A percentile compares a stretch with the other conserved stretches of the same genome.
Evolutionary conservation across 2,797 vertebrate genomes (phyloP).

Genomic region (Hippoglossus hippoglossus): DNA sequence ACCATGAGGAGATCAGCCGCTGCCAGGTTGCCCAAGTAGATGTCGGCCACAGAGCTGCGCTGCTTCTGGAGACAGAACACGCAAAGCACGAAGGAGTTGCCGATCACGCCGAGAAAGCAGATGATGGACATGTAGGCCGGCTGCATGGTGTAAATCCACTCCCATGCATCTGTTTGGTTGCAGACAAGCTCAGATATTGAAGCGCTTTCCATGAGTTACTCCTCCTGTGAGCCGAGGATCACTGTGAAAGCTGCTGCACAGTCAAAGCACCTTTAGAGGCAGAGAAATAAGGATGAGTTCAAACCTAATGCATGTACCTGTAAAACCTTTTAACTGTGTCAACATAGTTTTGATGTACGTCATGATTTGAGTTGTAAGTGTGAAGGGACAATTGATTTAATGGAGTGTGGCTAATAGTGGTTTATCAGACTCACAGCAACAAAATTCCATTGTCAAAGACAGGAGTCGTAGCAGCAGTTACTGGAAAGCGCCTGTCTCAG

Average conservation of each 20-base stretch:
- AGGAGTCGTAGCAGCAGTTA: slow-evolving; percentile 59
- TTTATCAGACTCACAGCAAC: slow-evolving; percentile 55
- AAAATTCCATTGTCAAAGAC: slow-evolving; percentile 43
- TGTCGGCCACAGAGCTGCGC: slow-evolving; percentile 87
- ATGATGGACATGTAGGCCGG: slow-evolving; percentile 88
- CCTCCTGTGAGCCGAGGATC: slow-evolving; percentile 28
- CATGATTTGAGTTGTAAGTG: slow-evolving; percentile 15
- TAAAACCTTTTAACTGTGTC: slow-evolving; percentile 54
- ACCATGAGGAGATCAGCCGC: slow-evolving; percentile 88
- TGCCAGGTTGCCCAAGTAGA: slow-evolving; percentile 92
- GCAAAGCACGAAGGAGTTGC: slow-evolving; percentile 88
- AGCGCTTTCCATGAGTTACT: slow-evolving; percentile 31
- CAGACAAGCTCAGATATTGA: slow-evolving; percentile 67
- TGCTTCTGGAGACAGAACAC: slow-evolving; percentile 87
- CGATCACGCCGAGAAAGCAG: slow-evolving; percentile 83
- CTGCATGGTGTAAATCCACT: slow-evolving; percentile 84
- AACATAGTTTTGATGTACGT: slow-evolving; percentile 20
- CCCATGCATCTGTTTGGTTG: slow-evolving; percentile 64
- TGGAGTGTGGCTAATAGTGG: slow-evolving; percentile 42
- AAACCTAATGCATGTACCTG: background rate
- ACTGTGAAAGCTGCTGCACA: slow-evolving; percentile 21
- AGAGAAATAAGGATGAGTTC: background rate
- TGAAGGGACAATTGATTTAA: slow-evolving; percentile 40
- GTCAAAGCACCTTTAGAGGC: slow-evolving; percentile 4
- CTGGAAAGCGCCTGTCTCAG: slow-evolving; percentile 7